A percentile compares a stretch with the other conserved stretches of the same genome.
Conservation (phyloP, 1,140 invertebrate genomes). For the Rhagoletis zephyria region DNA sequence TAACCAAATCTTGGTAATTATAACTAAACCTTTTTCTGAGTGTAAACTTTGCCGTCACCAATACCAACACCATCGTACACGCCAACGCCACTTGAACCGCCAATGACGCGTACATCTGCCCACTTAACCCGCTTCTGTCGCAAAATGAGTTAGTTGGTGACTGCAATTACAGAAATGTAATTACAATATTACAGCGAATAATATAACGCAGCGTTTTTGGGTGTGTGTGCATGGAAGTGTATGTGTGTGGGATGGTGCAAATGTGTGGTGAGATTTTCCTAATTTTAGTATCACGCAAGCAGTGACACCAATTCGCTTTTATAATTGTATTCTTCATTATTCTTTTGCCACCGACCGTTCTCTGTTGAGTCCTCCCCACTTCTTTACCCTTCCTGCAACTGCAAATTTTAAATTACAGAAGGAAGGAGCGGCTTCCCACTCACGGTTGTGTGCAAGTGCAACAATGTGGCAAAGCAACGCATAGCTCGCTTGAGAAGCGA, state of each 20-base stretch:
- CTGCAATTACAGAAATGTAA: conserved; percentile 46
- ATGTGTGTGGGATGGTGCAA: no score
- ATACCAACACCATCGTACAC: no score
- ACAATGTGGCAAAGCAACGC: not conserved
- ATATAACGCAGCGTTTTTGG: not conserved
- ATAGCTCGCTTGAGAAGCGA: not conserved
- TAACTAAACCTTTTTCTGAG: no score
- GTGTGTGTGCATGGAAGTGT: not conserved
- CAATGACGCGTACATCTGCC: conserved; percentile 29
- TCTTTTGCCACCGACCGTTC: not conserved
- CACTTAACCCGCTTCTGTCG: conserved; percentile 31
- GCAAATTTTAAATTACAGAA: not conserved
- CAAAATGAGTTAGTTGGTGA: not conserved
- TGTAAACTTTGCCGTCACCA: not conserved
- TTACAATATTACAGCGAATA: conserved; percentile 2
- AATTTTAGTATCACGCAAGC: not conserved
- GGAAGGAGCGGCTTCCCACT: not conserved
- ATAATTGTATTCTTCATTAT: conserved; percentile 10
- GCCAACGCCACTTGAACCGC: not conserved
- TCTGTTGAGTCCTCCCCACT: not conserved
- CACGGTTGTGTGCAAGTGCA: not conserved
- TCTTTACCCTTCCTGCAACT: not conserved
- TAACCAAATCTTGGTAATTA: no score
- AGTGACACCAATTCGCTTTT: conserved; percentile 20
- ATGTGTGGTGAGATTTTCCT: not conserved